Conservation (phyloP, 2,113 vertebrate species). For the Phoxinus phoxinus region DNA sequence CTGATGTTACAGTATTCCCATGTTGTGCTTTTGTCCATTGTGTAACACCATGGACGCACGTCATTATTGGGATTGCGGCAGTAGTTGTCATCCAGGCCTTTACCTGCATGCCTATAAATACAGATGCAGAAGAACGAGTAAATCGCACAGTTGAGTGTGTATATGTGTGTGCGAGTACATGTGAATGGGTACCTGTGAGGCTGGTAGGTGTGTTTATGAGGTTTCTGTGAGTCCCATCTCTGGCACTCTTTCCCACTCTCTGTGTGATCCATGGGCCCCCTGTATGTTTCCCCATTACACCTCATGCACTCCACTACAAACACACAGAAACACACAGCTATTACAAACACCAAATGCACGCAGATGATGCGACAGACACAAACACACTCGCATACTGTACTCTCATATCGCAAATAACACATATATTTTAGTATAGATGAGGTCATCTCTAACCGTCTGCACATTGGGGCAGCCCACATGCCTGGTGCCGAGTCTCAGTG, state of each 20-base stretch:
- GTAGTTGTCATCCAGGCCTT: slow-evolving; percentile 97
- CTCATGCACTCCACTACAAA: slow-evolving; percentile 88
- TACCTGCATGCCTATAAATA: slow-evolving; percentile 86
- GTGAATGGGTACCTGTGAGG: slow-evolving; percentile 84
- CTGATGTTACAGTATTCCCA: slow-evolving; percentile 98
- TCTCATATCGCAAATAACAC: neutral
- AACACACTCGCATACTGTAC: neutral
- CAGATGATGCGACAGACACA: neutral
- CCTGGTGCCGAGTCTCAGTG: slow-evolving; percentile 86
- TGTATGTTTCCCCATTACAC: slow-evolving; percentile 92
- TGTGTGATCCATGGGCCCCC: slow-evolving; percentile 91
- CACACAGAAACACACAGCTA: slow-evolving; percentile 41
- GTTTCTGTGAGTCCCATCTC: slow-evolving; percentile 90
- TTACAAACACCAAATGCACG: neutral
- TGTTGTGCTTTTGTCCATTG: slow-evolving; percentile 88
- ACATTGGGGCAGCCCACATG: slow-evolving; percentile 90
- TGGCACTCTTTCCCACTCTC: slow-evolving; percentile 92
- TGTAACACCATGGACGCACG: slow-evolving; percentile 93
- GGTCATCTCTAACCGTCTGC: slow-evolving; percentile 84
- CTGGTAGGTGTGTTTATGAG: slow-evolving; percentile 88
- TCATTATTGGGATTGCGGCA: slow-evolving; percentile 96
- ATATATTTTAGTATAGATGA: neutral
- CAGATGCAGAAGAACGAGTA: neutral
- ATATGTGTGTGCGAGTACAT: slow-evolving; percentile 48
- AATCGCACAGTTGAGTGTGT: slow-evolving; percentile 11